Base-by-base conservation (phyloP, 2,888 invertebrate species). In the Drosophila niveifrons region DNA sequence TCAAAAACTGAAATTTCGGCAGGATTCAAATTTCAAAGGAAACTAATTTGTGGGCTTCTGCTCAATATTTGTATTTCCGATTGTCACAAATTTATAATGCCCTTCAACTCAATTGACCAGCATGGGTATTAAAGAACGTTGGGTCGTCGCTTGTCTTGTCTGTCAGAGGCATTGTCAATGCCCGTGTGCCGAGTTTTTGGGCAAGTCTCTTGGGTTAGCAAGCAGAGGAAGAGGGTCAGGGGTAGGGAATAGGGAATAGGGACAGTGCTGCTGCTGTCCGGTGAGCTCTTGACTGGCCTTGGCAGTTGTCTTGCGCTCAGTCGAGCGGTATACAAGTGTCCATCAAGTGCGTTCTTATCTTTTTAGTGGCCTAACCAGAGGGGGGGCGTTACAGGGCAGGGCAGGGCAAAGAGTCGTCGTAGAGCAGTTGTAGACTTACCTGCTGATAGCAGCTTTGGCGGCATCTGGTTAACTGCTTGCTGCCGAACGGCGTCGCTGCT, bases 381-480 rank as follows among this genome's bases (percentile, higher is more conserved):
- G 6, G 23, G 18, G 23, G 23, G 23, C 23, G 23, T 23, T 6
- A 4, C 23, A 23, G 23, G 18, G 15, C 13, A 13, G 17, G 10
- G 10, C 18, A n/a, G n/a, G 41, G 29, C 7, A 13, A 34, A 36
- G 36, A 36, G 2, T 6, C 2, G 13, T 8, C 10, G 17, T 36
- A 36, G 36, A 46, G 36, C n/a, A 36, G 36, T 41, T 55, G 47
- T 75, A 31, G 69, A 57, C 90, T 84, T 83, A 92, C 92, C 92
- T 91, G 91, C 83, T 91, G 91, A 89, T 92, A 91, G 86, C 92
- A 92, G 78, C 90, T 92, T 90, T 92, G 92, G 78, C 91, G 91
- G 86, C 92, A 92, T 88, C 90, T 91, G 82, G 82, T 90, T 69
- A 92, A 86, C 87, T 92, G 91, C 75, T 91, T 92, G 66, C 90